A percentile compares a stretch with the other conserved stretches of the same genome.
These are phyloP conservation scores for Sebastes matsubarae DNA, from an alignment of 2,797 vertebrate genomes.

Conservation along the genomic window DNA sequence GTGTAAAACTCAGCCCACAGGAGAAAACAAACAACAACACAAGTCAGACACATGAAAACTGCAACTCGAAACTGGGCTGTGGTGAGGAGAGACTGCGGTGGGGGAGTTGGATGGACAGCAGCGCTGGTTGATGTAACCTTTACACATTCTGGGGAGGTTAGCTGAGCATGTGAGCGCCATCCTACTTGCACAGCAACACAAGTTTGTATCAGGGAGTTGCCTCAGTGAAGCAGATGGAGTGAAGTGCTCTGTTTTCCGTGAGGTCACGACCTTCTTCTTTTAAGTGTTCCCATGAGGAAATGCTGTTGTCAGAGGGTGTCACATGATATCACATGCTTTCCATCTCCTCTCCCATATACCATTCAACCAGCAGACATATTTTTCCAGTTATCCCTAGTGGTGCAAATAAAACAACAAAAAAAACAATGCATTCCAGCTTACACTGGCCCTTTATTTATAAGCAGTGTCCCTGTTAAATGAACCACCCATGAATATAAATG, in stretches of 20 bases:
- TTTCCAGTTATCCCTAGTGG: neutral
- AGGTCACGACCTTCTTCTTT: neutral
- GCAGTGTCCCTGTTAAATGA: neutral
- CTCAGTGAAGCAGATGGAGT: neutral
- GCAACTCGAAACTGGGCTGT: conserved; percentile 48
- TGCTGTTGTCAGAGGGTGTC: neutral
- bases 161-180: conserved; percentile 22
- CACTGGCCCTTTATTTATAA: neutral
- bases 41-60: conserved; percentile 71
- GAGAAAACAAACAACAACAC: conserved; percentile 79
- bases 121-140: conserved; percentile 57
- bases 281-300: conserved; percentile 8
- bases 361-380: neutral
- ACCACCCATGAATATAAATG: neutral
- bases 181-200: neutral
- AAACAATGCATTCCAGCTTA: neutral
- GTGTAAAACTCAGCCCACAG: conserved; percentile 81
- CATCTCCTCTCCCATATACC: neutral
- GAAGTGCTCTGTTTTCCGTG: neutral
- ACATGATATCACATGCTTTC: neutral
- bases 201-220: neutral
- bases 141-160: conserved; percentile 41
- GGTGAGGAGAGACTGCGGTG: conserved; percentile 27
- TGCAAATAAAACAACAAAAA: neutral
- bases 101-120: conserved; percentile 58